Evolutionary conservation across 2,113 vertebrate genomes (phyloP).

Genomic region (Gallinago paraguaiae): DNA sequence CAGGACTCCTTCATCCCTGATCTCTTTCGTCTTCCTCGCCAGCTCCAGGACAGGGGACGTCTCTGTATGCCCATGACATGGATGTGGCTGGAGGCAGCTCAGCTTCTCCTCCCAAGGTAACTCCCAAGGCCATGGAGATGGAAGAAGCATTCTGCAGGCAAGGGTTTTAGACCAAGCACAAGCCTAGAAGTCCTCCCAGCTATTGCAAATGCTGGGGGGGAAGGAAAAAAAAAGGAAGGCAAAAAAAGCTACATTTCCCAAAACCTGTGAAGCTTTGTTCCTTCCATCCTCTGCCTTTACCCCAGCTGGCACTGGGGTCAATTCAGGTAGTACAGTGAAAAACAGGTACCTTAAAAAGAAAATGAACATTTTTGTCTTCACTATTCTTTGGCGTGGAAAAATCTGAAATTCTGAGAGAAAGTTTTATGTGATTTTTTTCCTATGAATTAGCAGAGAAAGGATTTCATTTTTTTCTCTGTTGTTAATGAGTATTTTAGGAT

Average conservation of each 20-base stretch:
- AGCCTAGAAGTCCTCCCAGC: not conserved
- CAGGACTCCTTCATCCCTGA: not conserved
- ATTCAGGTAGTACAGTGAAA: not conserved
- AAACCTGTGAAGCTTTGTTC: not conserved
- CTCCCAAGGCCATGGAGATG: not conserved
- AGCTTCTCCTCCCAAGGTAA: not conserved
- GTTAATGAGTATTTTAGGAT: not conserved
- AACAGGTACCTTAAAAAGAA: not conserved
- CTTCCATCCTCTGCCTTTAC: not conserved
- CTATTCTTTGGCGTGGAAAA: not conserved
- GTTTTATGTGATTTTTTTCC: not conserved
- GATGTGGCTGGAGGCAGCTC: not conserved
- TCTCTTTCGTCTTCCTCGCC: not conserved
- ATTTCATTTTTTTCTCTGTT: not conserved
- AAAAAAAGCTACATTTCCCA: not conserved
- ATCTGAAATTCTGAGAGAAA: not conserved
- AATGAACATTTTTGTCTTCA: not conserved
- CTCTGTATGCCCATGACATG: not conserved
- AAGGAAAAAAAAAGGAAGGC: fast-evolving
- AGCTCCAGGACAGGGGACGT: not conserved
- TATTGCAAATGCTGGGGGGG: not conserved
- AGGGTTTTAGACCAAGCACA: not conserved
- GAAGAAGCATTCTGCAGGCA: not conserved
- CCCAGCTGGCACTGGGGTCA: not conserved
- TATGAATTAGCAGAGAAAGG: not conserved